A percentile compares a stretch with the other conserved stretches of the same genome.
phyloP scores from a whole-genome alignment of 2,797 vertebrate species.

The Alectoris magna region DNA sequence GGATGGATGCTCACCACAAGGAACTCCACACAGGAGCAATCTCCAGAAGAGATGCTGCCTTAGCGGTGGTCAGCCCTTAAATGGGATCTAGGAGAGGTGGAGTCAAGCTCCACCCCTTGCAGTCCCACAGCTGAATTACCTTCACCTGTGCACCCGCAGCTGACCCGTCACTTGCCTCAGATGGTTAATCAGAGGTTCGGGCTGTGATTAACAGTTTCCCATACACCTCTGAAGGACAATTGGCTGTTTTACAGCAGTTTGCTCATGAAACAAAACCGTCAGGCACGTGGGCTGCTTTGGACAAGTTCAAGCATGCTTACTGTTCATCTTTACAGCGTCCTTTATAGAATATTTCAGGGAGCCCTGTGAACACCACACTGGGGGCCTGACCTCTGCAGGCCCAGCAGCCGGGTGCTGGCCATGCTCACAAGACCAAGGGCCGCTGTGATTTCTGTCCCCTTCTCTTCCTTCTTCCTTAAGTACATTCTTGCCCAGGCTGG shows the following conservation, averaged over 20 bases:
- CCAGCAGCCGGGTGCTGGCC: background rate
- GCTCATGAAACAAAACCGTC: background rate
- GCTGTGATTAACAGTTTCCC: no score
- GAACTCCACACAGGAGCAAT: no score
- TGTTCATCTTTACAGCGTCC: background rate
- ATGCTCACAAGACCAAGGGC: background rate
- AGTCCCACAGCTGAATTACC: no score
- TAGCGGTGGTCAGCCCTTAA: no score
- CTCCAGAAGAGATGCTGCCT: no score
- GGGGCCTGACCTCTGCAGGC: background rate
- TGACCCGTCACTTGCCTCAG: no score
- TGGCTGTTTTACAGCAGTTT: fast-evolving
- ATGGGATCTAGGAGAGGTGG: no score
- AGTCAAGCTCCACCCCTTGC: no score
- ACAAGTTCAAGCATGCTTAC: background rate
- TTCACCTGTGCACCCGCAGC: no score
- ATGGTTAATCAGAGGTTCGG: no score
- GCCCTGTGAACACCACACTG: background rate
- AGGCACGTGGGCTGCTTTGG: background rate
- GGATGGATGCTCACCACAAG: no score
- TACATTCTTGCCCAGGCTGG: background rate
- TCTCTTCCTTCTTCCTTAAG: background rate
- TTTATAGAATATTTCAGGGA: background rate
- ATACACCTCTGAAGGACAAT: background rate
- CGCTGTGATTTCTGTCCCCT: background rate